Conservation (phyloP, 2,888 invertebrate species). For the Xanthorhoe spadicearia region DNA sequence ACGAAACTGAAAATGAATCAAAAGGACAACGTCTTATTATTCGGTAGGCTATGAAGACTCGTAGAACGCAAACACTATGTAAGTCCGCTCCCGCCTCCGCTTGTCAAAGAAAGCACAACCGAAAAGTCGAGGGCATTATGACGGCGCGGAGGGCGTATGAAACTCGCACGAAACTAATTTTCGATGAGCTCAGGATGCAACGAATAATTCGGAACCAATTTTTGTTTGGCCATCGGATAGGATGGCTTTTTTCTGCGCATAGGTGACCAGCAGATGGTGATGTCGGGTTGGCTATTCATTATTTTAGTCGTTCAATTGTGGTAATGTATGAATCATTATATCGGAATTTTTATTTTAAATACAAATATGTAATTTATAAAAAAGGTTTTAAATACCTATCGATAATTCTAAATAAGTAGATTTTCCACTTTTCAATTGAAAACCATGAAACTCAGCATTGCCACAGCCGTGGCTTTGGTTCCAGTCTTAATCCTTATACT, state of each 20-base stretch:
- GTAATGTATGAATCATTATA: background rate
- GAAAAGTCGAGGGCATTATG: constrained; percentile 62
- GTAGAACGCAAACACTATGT: background rate
- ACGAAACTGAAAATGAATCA: too few species aligned
- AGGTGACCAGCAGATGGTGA: constrained; percentile 8
- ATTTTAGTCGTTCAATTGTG: background rate
- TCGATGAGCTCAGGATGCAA: constrained; percentile 65
- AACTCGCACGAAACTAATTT: constrained; percentile 73
- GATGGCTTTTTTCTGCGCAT: constrained; percentile 18
- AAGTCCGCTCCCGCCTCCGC: constrained; percentile 5
- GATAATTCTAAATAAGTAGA: too few species aligned
- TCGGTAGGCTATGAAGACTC: too few species aligned
- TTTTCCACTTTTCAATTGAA: background rate
- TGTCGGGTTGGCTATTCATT: background rate
- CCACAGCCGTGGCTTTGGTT: too few species aligned
- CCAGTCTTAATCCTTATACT: too few species aligned
- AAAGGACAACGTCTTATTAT: too few species aligned
- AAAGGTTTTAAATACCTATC: background rate
- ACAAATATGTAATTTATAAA: too few species aligned
- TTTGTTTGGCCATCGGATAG: constrained; percentile 60
- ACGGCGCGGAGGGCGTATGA: constrained; percentile 62
- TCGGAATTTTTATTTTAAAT: background rate
- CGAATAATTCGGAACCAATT: constrained; percentile 73
- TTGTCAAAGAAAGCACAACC: constrained; percentile 5
- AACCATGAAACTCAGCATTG: background rate